These are phyloP conservation scores for Aptenodytes forsteri DNA, from an alignment of 2,113 vertebrate species.

Conservation along the genomic window DNA sequence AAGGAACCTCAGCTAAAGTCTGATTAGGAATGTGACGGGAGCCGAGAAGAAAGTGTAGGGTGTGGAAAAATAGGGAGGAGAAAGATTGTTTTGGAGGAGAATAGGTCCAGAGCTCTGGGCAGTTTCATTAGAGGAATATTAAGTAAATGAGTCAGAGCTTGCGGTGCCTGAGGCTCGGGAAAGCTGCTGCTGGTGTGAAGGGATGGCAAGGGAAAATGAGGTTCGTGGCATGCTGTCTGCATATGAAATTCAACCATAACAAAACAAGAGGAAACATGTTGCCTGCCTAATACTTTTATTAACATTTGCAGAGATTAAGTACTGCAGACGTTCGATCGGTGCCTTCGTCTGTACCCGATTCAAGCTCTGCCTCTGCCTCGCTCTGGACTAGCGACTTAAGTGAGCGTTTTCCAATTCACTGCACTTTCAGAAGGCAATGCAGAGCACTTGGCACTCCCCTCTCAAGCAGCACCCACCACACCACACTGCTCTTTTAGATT, in stretches of 20 bases:
- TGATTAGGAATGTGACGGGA: not conserved
- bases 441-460: fast-evolving
- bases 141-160: slow-evolving; percentile 67
- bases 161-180: slow-evolving; percentile 42
- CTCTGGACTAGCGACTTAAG: not conserved
- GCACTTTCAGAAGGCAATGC: fast-evolving
- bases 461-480: not conserved
- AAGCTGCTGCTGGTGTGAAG: slow-evolving; percentile 43
- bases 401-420: not conserved
- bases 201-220: slow-evolving; percentile 29
- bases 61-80: slow-evolving; percentile 47
- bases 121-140: slow-evolving; percentile 66
- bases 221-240: slow-evolving; percentile 34
- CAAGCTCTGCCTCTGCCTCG: not conserved
- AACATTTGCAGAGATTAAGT: slow-evolving; percentile 34
- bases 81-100: slow-evolving; percentile 50
- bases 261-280: slow-evolving; percentile 68
- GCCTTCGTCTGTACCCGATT: not conserved
- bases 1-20: not conserved
- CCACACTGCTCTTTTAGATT: fast-evolving
- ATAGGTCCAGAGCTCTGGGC: slow-evolving; percentile 50
- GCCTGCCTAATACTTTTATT: slow-evolving; percentile 48
- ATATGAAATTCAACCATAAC: slow-evolving; percentile 45
- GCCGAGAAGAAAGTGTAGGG: not conserved
- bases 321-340: not conserved